These are phyloP conservation scores for Drosophila pseudotakahashii DNA, from an alignment of 2,888 invertebrate genomes.

Conservation along the genomic window DNA sequence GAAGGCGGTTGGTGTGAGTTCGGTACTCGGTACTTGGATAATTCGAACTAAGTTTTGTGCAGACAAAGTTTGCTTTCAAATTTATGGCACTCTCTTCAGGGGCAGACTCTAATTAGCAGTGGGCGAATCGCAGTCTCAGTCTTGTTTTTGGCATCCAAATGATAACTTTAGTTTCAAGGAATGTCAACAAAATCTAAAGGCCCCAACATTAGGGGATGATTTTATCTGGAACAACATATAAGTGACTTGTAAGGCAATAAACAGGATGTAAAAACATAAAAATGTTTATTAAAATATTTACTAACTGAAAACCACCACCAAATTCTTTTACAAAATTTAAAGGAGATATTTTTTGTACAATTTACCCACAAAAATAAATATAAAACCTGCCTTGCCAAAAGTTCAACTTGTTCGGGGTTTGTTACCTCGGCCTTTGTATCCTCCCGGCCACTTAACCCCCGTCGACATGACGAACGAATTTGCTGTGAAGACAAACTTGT, in stretches of 20 bases:
- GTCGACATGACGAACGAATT: constrained; percentile 29
- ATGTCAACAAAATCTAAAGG: constrained; percentile 23
- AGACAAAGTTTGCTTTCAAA: constrained; percentile 42
- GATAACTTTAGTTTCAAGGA: constrained; percentile 16
- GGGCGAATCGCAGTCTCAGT: constrained; percentile 1
- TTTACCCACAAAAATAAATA: background rate
- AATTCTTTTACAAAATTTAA: too few species aligned
- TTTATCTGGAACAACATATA: too few species aligned
- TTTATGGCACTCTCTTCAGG: constrained; percentile 30
- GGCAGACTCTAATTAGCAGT: constrained; percentile 34
- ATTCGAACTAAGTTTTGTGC: constrained; percentile 26
- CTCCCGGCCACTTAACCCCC: background rate
- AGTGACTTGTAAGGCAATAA: too few species aligned
- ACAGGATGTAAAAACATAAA: too few species aligned
- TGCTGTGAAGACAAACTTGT: constrained; percentile 43
- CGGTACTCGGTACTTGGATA: constrained; percentile 4
- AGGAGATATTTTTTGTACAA: background rate
- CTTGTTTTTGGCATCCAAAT: constrained; percentile 13
- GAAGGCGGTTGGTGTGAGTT: constrained; percentile 3
- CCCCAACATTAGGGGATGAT: too few species aligned
- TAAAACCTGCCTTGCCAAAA: background rate
- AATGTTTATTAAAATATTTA: too few species aligned
- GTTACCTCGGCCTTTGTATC: background rate
- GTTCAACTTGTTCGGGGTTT: constrained; percentile 1
- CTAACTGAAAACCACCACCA: too few species aligned